These are phyloP conservation scores for Xylota sylvarum DNA, from an alignment of 2,888 invertebrate species.

Conservation along the genomic window DNA sequence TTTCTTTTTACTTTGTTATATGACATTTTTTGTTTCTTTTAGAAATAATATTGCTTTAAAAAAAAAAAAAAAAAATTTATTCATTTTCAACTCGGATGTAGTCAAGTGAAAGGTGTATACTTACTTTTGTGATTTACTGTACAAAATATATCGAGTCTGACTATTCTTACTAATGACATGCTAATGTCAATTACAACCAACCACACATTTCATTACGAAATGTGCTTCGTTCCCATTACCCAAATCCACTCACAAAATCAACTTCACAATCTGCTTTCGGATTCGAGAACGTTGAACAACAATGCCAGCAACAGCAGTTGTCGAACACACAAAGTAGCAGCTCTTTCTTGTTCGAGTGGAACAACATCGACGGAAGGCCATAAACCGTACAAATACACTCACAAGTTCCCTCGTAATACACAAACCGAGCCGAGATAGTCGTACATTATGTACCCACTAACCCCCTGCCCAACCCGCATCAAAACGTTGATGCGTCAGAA, in stretches of 20 bases:
- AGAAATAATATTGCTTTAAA: no score
- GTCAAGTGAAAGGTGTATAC: no score
- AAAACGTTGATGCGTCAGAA: conserved; percentile 32
- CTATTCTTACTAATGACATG: not conserved
- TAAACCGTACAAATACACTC: conserved; percentile 50
- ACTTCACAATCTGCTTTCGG: conserved; percentile 14
- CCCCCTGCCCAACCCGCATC: not conserved
- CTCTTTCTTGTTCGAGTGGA: conserved; percentile 37
- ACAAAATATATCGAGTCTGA: not conserved
- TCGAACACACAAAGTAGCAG: conserved; percentile 26
- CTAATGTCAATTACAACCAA: conserved; percentile 2
- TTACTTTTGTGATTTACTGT: no score
- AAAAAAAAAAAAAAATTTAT: no score
- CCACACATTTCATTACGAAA: not conserved
- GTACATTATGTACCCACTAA: conserved; percentile 39
- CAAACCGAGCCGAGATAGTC: conserved; percentile 15
- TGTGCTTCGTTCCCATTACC: conserved; percentile 35
- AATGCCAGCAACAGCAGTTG: conserved; percentile 32
- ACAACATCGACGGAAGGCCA: conserved; percentile 22
- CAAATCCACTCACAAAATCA: conserved; percentile 24
- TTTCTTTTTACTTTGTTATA: no score
- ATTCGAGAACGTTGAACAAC: conserved; percentile 16
- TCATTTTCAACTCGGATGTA: no score
- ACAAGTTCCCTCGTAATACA: no score
- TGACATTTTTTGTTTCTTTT: no score